phyloP scores from a whole-genome alignment of 1,140 invertebrate genomes.

The Euglossa dilemma region DNA sequence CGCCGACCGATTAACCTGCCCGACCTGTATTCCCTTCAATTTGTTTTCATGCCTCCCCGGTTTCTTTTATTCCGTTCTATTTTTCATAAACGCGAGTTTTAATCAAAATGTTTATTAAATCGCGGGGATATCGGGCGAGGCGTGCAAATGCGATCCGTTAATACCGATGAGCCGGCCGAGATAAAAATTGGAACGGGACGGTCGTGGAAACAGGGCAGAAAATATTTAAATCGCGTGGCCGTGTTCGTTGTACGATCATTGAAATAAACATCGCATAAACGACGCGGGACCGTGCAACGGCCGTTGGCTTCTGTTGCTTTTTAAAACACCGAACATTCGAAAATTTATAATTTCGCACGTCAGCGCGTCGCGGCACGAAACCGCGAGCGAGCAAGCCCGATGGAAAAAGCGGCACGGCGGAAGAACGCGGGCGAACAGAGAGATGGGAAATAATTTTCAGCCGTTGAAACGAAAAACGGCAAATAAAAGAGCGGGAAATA shows the following conservation, averaged over 20 bases:
- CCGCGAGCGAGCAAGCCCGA: background rate
- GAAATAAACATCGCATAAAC: constrained; percentile 32
- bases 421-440: no score
- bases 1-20: background rate
- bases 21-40: background rate
- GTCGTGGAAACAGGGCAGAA: background rate
- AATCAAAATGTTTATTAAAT: constrained; percentile 38
- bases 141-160: constrained; percentile 21
- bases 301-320: background rate
- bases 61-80: background rate
- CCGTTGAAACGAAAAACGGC: background rate
- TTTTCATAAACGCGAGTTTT: background rate
- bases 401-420: background rate
- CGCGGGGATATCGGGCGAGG: background rate
- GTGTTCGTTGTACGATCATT: background rate
- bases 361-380: background rate
- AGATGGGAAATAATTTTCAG: background rate
- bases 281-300: no score
- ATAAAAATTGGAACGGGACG: background rate
- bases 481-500: constrained; percentile 7
- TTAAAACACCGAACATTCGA: constrained; percentile 1
- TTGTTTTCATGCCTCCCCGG: no score
- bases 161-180: background rate
- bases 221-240: constrained; percentile 15
- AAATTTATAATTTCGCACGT: constrained; percentile 36